These are phyloP conservation scores for Silvanus unidentatus DNA, from an alignment of 2,888 invertebrate genomes.

Conservation along the genomic window DNA sequence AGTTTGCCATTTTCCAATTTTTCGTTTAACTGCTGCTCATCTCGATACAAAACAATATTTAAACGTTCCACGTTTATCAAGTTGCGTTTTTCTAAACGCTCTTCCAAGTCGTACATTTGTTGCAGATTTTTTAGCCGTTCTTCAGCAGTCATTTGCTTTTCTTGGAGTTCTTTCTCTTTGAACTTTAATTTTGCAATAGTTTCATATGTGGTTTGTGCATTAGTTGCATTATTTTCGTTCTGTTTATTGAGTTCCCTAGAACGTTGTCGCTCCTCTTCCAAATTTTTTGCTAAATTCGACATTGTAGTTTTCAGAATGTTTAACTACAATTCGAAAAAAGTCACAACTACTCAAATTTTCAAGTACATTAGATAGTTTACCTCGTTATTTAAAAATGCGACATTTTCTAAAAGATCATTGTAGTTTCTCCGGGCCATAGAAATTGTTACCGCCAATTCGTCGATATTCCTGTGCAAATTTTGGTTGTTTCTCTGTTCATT, in stretches of 20 bases:
- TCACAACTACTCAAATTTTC: neutral
- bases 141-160: slow-evolving; percentile 52
- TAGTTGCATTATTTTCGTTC: neutral
- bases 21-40: too few relatives aligned
- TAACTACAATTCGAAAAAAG: slow-evolving; percentile 36
- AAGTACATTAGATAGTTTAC: slow-evolving; percentile 25
- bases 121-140: slow-evolving; percentile 53
- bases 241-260: neutral
- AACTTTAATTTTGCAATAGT: slow-evolving; percentile 40
- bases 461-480: slow-evolving; percentile 46
- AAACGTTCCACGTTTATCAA: too few relatives aligned
- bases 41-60: too few relatives aligned
- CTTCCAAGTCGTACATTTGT: too few relatives aligned
- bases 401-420: slow-evolving; percentile 35
- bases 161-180: slow-evolving; percentile 49
- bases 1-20: too few relatives aligned
- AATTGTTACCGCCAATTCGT: slow-evolving; percentile 41
- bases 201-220: neutral
- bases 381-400: slow-evolving; percentile 44
- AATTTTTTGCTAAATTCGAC: slow-evolving; percentile 41
- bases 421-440: slow-evolving; percentile 42
- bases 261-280: slow-evolving; percentile 35
- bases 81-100: too few relatives aligned
- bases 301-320: slow-evolving; percentile 49
- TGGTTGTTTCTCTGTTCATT: slow-evolving; percentile 56